phyloP scores from a whole-genome alignment of 2,113 vertebrate species.

The Xiphias gladius region DNA sequence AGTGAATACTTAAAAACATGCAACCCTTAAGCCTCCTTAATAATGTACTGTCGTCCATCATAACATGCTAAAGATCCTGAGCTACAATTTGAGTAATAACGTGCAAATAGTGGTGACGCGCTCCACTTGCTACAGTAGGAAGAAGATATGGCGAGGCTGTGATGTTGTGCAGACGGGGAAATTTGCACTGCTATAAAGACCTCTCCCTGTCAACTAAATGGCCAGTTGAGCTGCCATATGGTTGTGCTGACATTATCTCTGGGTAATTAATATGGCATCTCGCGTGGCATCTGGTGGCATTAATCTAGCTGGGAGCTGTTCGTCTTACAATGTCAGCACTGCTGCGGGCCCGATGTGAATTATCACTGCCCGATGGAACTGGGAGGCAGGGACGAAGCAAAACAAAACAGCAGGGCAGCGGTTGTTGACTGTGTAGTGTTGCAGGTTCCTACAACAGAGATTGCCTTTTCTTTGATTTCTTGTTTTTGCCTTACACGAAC shows the following conservation, averaged over 20 bases:
- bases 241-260: slow-evolving; percentile 86
- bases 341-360: slow-evolving; percentile 77
- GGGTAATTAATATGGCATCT: slow-evolving; percentile 88
- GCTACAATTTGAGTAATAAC: slow-evolving; percentile 17
- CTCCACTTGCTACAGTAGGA: slow-evolving; percentile 51
- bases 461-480: slow-evolving; percentile 45
- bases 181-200: slow-evolving; percentile 80
- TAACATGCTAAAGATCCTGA: not conserved
- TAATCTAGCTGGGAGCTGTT: slow-evolving; percentile 82
- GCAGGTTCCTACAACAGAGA: slow-evolving; percentile 1
- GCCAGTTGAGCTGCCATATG: slow-evolving; percentile 87
- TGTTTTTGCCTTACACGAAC: slow-evolving; percentile 21
- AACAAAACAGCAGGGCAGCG: slow-evolving; percentile 42
- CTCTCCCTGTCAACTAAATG: slow-evolving; percentile 85
- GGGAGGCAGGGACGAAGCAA: slow-evolving; percentile 60
- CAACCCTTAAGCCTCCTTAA: not conserved
- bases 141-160: slow-evolving; percentile 40
- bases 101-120: slow-evolving; percentile 33
- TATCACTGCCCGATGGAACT: slow-evolving; percentile 77
- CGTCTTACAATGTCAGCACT: slow-evolving; percentile 77
- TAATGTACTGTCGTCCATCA: not conserved
- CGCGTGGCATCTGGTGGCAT: slow-evolving; percentile 88
- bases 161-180: slow-evolving; percentile 62
- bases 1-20: not conserved
- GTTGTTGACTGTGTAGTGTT: slow-evolving; percentile 36